phyloP scores from a whole-genome alignment of 2,113 vertebrate genomes.

The Tursiops truncatus region DNA sequence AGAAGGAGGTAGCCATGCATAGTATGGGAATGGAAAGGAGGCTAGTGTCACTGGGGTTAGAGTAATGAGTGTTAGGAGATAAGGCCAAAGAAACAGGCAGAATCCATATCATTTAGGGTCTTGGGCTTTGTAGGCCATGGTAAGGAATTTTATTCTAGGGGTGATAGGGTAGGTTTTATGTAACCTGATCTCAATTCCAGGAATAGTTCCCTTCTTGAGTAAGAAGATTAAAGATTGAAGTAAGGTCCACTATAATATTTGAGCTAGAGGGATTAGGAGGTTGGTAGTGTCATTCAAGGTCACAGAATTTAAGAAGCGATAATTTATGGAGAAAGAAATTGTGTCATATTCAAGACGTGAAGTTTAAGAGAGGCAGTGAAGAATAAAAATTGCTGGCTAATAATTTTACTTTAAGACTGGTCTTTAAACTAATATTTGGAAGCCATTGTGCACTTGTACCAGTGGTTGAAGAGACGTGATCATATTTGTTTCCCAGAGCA shows the following conservation, averaged over 20 bases:
- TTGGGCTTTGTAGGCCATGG: neutral
- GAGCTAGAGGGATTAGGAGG: neutral
- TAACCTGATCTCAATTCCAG: neutral
- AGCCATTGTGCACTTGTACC: neutral
- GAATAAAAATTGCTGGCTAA: constrained; percentile 1
- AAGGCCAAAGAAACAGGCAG: neutral
- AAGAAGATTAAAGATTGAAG: neutral
- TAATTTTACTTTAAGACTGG: neutral
- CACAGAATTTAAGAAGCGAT: constrained; percentile 32
- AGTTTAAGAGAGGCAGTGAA: neutral
- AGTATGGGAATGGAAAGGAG: neutral
- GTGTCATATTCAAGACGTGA: neutral
- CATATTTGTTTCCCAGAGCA: neutral
- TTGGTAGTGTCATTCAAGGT: neutral
- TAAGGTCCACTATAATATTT: neutral
- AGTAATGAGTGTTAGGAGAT: neutral
- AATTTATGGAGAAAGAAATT: neutral
- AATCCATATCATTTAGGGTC: neutral
- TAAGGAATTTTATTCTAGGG: neutral
- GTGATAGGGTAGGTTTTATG: neutral
- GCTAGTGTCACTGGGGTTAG: neutral
- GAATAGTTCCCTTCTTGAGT: neutral
- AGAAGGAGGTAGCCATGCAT: neutral
- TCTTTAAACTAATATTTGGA: constrained; percentile 38
- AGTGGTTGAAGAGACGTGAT: neutral